Evolutionary conservation across 1,140 invertebrate genomes (phyloP), one percentile per base, ranked within the genome.

Genomic region (Anoplophora glabripennis): DNA sequence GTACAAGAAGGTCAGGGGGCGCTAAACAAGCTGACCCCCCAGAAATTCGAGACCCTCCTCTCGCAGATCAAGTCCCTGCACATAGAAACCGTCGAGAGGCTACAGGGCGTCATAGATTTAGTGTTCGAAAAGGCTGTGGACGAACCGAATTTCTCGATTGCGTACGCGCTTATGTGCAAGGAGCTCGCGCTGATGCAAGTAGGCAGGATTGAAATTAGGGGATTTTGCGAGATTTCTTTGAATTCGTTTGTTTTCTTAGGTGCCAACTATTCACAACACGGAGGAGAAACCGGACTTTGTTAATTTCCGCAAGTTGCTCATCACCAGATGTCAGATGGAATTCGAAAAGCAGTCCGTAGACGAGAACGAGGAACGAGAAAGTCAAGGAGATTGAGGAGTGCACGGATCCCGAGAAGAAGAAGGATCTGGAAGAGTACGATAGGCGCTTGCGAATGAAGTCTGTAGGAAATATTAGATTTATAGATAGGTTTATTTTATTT

Each of bases 41-140:
- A 97, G 72, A 96, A 96, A 72, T 94, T 95, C 71, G 82, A 88
- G 36, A 89, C 85, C 1, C 77, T 97, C 28, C 79, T 94, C 1
- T 81, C 84, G 17, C 89, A 92, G 79, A 85, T 96, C 35, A 81
- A 86, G 53, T 68, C 79, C 11, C 78, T 98, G 11, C 79, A 86
- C 48, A 93, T 98, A 55, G 87, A 94, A 75, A 91, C 86, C 3
- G 83, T 85, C 52, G 86, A 89, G 34, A 83, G 89, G 65, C 77
- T 97, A 18, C 82, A 87, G 61, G 88, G 87, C 57, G 90, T 96
- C 9, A 95, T 96, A 68, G 84, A 92, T 74, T 81, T 98, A 53
- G 88, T 97, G 1, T 97, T 97, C 78, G 92, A 96, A 73, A 97
- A 96, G 77, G 94, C 94, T 34, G 87, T 97, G 28, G 90, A 94